These are phyloP conservation scores for Hirudinaria manillensis DNA, from an alignment of 2,888 invertebrate species.

Conservation along the genomic window DNA sequence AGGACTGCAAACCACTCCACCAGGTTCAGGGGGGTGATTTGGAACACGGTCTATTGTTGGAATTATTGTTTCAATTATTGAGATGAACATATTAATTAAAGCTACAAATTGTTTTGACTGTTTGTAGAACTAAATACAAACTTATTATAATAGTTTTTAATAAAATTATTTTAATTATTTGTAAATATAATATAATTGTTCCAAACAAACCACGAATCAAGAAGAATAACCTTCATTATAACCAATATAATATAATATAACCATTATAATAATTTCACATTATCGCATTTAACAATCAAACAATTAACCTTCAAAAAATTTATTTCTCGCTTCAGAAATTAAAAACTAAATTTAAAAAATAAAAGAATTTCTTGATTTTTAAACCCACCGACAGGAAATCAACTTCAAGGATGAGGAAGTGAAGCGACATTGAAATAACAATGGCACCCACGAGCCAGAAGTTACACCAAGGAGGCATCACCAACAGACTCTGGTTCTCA, in stretches of 20 bases:
- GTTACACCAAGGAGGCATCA: slow-evolving; percentile 99
- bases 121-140: neutral
- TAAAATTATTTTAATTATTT: no score
- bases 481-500: slow-evolving; percentile 95
- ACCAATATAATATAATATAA: no score
- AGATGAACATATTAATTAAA: neutral
- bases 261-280: neutral
- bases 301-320: no score
- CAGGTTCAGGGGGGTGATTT: slow-evolving; percentile 87
- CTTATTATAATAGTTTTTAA: neutral
- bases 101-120: neutral
- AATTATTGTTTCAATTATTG: neutral
- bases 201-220: no score
- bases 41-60: slow-evolving; percentile 81
- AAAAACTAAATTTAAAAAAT: neutral
- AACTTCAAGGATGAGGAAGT: slow-evolving; percentile 97
- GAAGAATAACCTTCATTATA: no score
- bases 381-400: slow-evolving; percentile 85
- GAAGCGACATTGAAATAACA: slow-evolving; percentile 96
- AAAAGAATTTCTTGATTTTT: neutral
- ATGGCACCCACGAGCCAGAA: slow-evolving; percentile 97
- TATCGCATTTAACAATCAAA: neutral
- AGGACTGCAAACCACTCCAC: slow-evolving; percentile 98
- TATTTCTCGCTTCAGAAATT: no score
- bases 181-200: no score